Evolutionary conservation across 2,113 vertebrate species (phyloP), one percentile per base, ranked within the genome.

Genomic region (Terrapene triunguis): DNA sequence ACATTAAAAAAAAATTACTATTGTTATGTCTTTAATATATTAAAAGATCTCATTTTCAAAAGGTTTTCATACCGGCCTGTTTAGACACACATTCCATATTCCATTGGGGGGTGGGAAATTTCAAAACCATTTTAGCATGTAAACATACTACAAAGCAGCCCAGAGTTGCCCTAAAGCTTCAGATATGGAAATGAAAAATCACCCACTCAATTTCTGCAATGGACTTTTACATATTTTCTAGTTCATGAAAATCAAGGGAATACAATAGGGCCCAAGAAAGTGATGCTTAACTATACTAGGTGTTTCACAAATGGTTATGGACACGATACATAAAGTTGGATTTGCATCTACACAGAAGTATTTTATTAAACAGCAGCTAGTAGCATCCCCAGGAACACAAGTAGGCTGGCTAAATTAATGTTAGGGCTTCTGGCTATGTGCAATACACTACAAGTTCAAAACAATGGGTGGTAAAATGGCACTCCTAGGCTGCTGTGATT

Each of bases 391-490:
- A 85, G 81, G 69, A 92, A 90, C 0, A 10, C 5, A 44, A 85
- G 74, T 13, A 24, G 27, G 57, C 25, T 8, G 10, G 35, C 21
- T 55, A 47, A 35, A 83, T 12, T 74, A 38, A 42, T n/a, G 47
- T 16, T 2, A n/a, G 82, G 55, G 13, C 32, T 59, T 44, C 4
- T 0, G 8, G 55, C 42, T 81, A 51, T 54, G 54, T 0, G 1
- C 76, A 35, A 10, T 8, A 4, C 8, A 16, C 35, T 44, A 9
- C 27, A 32, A 17, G 2, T 3, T 3, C 35, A 59, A 55, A 44
- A 22, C n/a, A 38, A 38, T 54, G 4, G 25, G 50, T 78, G 12
- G 6, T 4, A 11, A 22, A n/a, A 72, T 21, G 65, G 16, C 19
- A 35, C 22, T 0, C 1, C 22, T 35, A 35, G 27, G 12, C 12